Base-by-base conservation (phyloP, 2,888 invertebrate genomes). In the Rhimphoctona megacephalus region DNA sequence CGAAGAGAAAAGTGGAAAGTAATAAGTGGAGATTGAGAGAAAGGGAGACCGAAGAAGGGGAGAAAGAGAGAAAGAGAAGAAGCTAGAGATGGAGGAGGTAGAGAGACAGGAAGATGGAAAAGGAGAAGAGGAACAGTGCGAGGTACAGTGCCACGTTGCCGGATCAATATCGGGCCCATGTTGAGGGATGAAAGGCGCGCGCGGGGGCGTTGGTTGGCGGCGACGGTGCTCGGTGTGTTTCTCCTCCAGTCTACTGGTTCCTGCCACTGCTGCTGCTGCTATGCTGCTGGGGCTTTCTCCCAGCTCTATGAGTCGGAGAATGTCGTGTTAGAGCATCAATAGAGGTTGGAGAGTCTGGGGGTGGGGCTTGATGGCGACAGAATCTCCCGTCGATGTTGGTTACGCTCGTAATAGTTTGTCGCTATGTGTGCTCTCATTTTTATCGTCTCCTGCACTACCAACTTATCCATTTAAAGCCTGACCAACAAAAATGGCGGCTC, bases 131-230 rank as follows among this genome's bases (percentile, higher is more conserved):
- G 33, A 36, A 43, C 9, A 54, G 43, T 33, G 52, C 25, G 39
- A 83, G 88, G 88, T 79, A 79, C 85, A 88, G 90, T 90, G 90
- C 90, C 88, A 90, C 90, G 91, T 91, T 90, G 90, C 85, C 90
- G 93, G 93, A 93, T 93, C 93, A 92, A 93, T 93, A 93, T 93
- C 92, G 92, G 90, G 86, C 88, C 87, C 85, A 66, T 67, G 85
- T 69, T 70, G 78, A 80, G 83, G 74, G 87, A 81, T 64, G 61
- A 61, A 61, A 25, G 61, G 61, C 14, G 30, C 61, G 83, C 79
- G 87, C 81, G 85, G 85, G 81, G 78, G 87, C 79, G 81, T 80
- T 83, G 85, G 83, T 86, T 83, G 79, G 52, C 61, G 54, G 83
- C 79, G 78, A 70, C 85, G 69, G 83, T 78, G 64, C 80, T 83